phyloP scores from a whole-genome alignment of 2,888 invertebrate species.

The Lithophane leautieri region DNA sequence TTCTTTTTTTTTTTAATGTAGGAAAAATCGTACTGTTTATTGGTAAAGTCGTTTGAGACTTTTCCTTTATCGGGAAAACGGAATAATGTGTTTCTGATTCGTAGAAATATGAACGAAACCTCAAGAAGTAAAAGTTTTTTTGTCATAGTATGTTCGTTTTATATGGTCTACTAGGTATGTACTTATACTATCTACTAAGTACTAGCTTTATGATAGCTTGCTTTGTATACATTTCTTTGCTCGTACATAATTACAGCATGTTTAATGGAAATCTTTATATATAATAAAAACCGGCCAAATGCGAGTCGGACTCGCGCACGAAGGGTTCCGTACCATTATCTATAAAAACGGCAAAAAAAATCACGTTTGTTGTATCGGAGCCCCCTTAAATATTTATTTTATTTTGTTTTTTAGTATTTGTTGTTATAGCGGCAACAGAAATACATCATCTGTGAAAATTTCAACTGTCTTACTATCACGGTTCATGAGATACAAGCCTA shows the following conservation, averaged over 20 bases:
- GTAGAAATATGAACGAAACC: slow-evolving; percentile 4
- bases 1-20: slow-evolving; percentile 1
- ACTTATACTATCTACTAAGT: neutral
- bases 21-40: neutral
- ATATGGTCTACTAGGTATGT: neutral
- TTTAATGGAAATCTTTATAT: neutral
- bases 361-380: too few species aligned
- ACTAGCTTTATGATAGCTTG: neutral
- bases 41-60: slow-evolving; percentile 5
- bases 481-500: too few species aligned
- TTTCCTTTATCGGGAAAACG: slow-evolving; percentile 1
- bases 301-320: too few species aligned
- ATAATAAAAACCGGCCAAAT: too few species aligned
- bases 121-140: neutral
- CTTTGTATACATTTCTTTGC: too few species aligned
- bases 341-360: too few species aligned
- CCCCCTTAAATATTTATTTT: too few species aligned
- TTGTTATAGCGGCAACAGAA: too few species aligned
- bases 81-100: slow-evolving; percentile 12
- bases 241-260: neutral
- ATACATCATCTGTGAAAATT: too few species aligned
- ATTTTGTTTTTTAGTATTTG: too few species aligned
- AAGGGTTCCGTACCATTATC: too few species aligned
- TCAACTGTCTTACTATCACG: too few species aligned
- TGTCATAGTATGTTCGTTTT: neutral